Percentiles rank a stretch among this genome's conserved stretches.
These are phyloP conservation scores for Phoebastria nigripes DNA, from an alignment of 2,797 vertebrate genomes.

Conservation along the genomic window DNA sequence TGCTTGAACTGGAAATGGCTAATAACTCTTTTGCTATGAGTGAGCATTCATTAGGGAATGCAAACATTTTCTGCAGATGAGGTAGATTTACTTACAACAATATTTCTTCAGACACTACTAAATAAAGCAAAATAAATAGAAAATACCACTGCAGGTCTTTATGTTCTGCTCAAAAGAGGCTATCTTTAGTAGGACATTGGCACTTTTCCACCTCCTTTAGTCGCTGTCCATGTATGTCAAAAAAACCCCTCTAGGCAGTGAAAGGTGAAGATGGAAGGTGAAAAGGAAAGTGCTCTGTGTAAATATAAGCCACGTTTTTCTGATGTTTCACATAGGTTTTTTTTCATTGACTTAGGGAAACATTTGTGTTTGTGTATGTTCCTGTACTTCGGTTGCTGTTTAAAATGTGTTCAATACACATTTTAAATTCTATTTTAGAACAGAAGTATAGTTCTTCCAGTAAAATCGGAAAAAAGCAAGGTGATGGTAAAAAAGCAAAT, in stretches of 20 bases:
- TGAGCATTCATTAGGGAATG: not conserved
- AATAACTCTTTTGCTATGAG: not conserved
- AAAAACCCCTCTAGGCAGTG: not conserved
- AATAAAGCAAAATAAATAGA: not conserved
- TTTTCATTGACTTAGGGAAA: not conserved
- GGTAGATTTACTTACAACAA: not conserved
- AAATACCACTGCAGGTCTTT: not conserved
- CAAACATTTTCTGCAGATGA: not conserved
- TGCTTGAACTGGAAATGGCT: not conserved
- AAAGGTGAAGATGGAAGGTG: not conserved
- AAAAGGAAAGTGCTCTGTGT: not conserved
- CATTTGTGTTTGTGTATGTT: not conserved
- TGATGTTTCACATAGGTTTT: not conserved
- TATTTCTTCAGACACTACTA: not conserved
- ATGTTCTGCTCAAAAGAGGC: not conserved
- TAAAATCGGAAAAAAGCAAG: not conserved
- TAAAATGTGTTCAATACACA: not conserved
- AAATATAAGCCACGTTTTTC: not conserved
- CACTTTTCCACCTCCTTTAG: not conserved
- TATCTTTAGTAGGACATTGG: not conserved
- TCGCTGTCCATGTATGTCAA: not conserved
- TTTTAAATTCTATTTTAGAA: not conserved
- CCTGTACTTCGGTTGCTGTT: not conserved
- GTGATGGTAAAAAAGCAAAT: not conserved
- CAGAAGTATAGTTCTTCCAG: not conserved